A percentile compares a stretch with the other conserved stretches of the same genome.
phyloP scores from a whole-genome alignment of 2,113 vertebrate genomes.

The Poecile atricapillus region DNA sequence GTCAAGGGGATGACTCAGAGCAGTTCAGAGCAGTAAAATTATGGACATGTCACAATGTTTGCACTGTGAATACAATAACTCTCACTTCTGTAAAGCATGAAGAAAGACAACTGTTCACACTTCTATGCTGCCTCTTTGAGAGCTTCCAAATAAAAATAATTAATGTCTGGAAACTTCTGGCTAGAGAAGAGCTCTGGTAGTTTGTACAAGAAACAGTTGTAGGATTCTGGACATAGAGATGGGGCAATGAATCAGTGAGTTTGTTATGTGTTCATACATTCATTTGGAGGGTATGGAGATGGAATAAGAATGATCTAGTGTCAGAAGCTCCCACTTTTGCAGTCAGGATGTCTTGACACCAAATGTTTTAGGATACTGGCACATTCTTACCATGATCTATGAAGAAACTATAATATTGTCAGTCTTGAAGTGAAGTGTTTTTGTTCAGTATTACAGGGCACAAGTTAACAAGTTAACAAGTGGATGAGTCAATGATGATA shows the following conservation, averaged over 20 bases:
- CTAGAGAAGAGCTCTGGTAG: background rate
- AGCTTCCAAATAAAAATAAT: conserved; percentile 22
- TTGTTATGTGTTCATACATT: background rate
- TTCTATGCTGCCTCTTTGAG: background rate
- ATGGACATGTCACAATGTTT: background rate
- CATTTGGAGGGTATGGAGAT: background rate
- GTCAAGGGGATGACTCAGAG: background rate
- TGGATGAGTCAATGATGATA: background rate
- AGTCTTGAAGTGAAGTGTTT: background rate
- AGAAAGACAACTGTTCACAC: conserved; percentile 1
- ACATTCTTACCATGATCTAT: background rate
- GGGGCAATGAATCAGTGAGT: background rate
- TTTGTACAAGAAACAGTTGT: conserved; percentile 5
- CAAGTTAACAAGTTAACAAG: background rate
- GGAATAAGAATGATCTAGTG: background rate
- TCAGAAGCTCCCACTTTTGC: background rate
- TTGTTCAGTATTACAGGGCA: background rate
- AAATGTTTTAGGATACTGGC: background rate
- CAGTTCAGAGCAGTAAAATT: conserved; percentile 4
- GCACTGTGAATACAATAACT: background rate
- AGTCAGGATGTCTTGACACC: conserved; percentile 22
- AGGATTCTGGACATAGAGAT: background rate
- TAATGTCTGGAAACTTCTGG: background rate
- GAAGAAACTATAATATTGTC: background rate
- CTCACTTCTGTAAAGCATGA: background rate